These are phyloP conservation scores for Hipposideros armiger DNA, from an alignment of 2,113 vertebrate genomes.

Conservation along the genomic window DNA sequence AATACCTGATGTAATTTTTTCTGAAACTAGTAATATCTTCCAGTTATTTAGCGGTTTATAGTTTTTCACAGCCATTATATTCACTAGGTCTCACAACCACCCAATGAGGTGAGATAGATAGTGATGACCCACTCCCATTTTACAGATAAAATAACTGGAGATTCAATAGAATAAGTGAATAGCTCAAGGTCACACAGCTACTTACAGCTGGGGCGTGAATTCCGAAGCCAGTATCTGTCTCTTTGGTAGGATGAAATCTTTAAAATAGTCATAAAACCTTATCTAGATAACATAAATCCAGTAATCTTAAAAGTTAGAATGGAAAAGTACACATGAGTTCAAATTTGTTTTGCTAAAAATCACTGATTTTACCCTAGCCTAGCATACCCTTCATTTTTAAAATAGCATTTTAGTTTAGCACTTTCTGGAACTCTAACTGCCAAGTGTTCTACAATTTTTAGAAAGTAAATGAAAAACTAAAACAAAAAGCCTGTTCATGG, in stretches of 20 bases:
- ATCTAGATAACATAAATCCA: conserved; percentile 40
- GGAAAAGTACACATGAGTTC: conserved; percentile 33
- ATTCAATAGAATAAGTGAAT: not conserved
- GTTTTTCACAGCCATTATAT: conserved; percentile 1
- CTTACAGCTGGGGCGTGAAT: not conserved
- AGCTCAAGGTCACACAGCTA: conserved; percentile 57
- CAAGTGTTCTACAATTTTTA: conserved; percentile 38
- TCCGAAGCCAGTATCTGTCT: not conserved
- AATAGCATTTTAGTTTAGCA: conserved; percentile 31
- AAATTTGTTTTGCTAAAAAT: conserved; percentile 49
- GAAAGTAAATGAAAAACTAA: conserved; percentile 58
- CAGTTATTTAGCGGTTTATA: not conserved
- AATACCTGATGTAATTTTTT: conserved; percentile 46
- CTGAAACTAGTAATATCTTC: not conserved
- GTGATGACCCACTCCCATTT: not conserved
- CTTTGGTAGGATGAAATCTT: not conserved
- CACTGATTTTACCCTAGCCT: not conserved
- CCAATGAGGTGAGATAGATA: not conserved
- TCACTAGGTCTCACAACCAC: not conserved
- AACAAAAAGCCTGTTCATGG: conserved; percentile 33
- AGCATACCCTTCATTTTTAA: not conserved
- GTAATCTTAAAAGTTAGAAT: conserved; percentile 33
- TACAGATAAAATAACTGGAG: conserved; percentile 46
- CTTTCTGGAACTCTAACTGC: conserved; percentile 45
- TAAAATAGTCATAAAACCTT: conserved; percentile 40